A percentile compares a stretch with the other conserved stretches of the same genome.
Evolutionary conservation across 2,797 vertebrate species (phyloP).

Genomic region (Anguilla obscura): DNA sequence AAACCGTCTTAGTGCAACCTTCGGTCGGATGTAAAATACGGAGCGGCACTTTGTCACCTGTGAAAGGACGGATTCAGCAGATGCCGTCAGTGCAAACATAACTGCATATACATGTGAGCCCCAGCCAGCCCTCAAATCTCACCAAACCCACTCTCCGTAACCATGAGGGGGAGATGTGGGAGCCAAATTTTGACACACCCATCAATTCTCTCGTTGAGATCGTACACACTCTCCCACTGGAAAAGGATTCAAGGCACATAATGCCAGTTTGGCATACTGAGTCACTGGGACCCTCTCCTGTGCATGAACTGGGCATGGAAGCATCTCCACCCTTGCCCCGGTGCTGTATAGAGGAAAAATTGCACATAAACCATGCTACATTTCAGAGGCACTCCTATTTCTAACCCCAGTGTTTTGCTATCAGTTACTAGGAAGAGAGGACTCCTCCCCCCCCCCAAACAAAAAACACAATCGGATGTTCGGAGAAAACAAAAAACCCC

Average conservation of each 20-base stretch:
- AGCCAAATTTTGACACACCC: background rate
- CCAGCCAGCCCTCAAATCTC: background rate
- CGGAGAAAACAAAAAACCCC: constrained; percentile 42
- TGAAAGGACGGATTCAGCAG: constrained; percentile 18
- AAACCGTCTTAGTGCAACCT: background rate
- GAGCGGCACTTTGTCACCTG: constrained; percentile 25
- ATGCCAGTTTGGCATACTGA: constrained; percentile 72
- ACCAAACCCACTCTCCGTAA: background rate
- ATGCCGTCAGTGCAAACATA: constrained; percentile 13
- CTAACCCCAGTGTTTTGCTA: constrained; percentile 61
- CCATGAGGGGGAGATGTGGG: constrained; percentile 14
- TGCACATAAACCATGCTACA: constrained; percentile 68
- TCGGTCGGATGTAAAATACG: background rate
- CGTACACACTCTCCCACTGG: constrained; percentile 61
- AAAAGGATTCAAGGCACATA: constrained; percentile 63
- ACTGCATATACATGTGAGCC: background rate
- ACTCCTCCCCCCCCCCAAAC: constrained; percentile 50
- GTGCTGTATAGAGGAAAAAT: constrained; percentile 65
- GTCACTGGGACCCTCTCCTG: constrained; percentile 72
- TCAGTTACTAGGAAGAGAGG: constrained; percentile 67
- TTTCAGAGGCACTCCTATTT: constrained; percentile 68
- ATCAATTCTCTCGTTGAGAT: constrained; percentile 48
- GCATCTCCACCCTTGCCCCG: constrained; percentile 73
- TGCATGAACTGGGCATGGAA: constrained; percentile 74
- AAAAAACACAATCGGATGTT: constrained; percentile 39